These are phyloP conservation scores for Pseudococcus viburni DNA, from an alignment of 2,888 invertebrate genomes.

Conservation along the genomic window DNA sequence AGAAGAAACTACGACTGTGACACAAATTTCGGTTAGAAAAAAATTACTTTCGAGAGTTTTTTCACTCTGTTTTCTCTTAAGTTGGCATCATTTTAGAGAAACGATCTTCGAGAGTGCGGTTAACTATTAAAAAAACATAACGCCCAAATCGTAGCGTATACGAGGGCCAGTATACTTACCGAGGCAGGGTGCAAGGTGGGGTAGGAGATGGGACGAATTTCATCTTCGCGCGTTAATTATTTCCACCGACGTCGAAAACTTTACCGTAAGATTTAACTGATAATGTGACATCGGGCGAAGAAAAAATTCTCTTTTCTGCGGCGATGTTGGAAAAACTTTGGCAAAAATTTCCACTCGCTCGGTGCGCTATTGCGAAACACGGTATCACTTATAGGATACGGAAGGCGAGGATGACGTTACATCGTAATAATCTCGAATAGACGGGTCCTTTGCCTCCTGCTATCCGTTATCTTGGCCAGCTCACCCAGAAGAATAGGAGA, in stretches of 20 bases:
- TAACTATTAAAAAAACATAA: constrained; percentile 44
- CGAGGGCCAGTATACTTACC: neutral
- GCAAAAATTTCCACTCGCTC: constrained; percentile 5
- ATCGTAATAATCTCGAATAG: constrained; percentile 10
- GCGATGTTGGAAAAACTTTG: neutral
- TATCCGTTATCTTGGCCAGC: neutral
- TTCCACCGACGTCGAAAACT: neutral
- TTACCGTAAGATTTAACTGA: constrained; percentile 29
- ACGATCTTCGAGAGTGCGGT: constrained; percentile 5
- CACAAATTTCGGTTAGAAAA: constrained; percentile 1
- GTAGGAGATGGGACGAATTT: neutral
- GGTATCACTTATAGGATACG: neutral
- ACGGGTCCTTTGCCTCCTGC: neutral
- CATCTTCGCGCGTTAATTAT: constrained; percentile 18
- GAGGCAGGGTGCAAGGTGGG: neutral
- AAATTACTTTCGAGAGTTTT: constrained; percentile 10
- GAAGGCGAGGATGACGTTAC: neutral
- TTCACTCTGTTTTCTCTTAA: neutral
- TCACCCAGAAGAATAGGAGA: neutral
- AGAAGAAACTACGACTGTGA: constrained; percentile 12
- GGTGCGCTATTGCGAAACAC: neutral
- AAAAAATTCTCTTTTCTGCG: neutral
- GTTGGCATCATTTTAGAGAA: constrained; percentile 44
- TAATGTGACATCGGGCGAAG: neutral
- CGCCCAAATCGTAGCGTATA: constrained; percentile 12